phyloP scores from a whole-genome alignment of 2,113 vertebrate species.

The Sturnira hondurensis region DNA sequence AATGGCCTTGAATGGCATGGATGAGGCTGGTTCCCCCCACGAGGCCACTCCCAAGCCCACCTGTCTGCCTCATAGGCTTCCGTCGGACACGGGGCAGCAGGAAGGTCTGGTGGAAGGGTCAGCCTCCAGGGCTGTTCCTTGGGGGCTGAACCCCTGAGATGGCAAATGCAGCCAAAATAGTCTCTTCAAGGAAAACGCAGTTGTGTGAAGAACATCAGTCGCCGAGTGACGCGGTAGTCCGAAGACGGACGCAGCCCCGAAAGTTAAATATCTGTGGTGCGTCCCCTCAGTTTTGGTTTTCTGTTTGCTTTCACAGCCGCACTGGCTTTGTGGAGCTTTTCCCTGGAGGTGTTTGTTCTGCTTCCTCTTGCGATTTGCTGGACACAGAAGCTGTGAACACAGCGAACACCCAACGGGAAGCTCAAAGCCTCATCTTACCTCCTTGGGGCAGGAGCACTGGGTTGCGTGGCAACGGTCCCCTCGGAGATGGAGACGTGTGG shows the following conservation, averaged over 20 bases:
- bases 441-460: not conserved
- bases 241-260: not conserved
- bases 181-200: not conserved
- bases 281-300: not conserved
- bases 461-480: too few species aligned
- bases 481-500: fast-evolving
- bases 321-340: not conserved
- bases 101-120: not conserved
- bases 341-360: not conserved
- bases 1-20: not conserved
- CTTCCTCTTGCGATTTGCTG: not conserved
- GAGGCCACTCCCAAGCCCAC: not conserved
- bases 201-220: not conserved
- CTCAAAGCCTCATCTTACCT: not conserved
- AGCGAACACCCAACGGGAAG: not conserved
- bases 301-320: not conserved
- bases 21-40: not conserved
- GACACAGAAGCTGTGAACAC: not conserved
- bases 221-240: not conserved
- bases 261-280: not conserved
- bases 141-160: not conserved
- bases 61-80: not conserved
- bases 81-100: not conserved
- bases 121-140: not conserved
- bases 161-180: not conserved